Evolutionary conservation across 1,140 invertebrate species (phyloP).

Genomic region (Tachypleus tridentatus): DNA sequence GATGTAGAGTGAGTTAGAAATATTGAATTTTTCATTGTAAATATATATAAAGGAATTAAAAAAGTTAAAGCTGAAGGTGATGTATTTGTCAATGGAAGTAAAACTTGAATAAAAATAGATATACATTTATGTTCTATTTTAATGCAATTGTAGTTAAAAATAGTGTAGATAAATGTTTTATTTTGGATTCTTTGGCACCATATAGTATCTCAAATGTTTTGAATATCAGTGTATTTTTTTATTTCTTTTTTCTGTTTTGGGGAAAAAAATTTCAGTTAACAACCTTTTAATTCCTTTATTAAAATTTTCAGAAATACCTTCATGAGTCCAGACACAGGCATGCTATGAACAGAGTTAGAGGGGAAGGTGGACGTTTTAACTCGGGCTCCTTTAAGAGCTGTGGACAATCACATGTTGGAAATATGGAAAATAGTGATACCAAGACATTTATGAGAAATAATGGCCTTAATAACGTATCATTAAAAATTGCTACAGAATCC

Average conservation of each 20-base stretch:
- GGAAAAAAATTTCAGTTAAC: not conserved
- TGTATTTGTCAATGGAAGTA: too few species aligned
- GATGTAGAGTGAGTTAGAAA: too few species aligned
- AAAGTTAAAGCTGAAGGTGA: too few species aligned
- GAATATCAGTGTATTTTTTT: not conserved
- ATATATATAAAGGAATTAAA: too few species aligned
- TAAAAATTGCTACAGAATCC: not conserved
- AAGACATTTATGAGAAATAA: not conserved
- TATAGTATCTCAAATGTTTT: slow-evolving; percentile 6
- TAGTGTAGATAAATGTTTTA: too few species aligned
- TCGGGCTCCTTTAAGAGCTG: slow-evolving; percentile 35
- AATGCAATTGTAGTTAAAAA: too few species aligned
- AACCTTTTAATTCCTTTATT: slow-evolving; percentile 12
- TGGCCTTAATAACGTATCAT: not conserved
- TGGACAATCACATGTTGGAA: not conserved
- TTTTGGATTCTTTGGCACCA: not conserved
- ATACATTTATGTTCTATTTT: too few species aligned
- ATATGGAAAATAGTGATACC: too few species aligned
- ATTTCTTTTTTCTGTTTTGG: slow-evolving; percentile 6
- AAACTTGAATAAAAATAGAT: too few species aligned
- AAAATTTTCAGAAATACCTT: slow-evolving; percentile 76
- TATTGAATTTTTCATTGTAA: too few species aligned
- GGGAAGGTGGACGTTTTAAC: slow-evolving; percentile 92
- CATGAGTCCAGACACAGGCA: slow-evolving; percentile 95
- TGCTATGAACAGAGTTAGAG: slow-evolving; percentile 92